phyloP scores from a whole-genome alignment of 2,113 vertebrate genomes.

The Podilymbus podiceps region DNA sequence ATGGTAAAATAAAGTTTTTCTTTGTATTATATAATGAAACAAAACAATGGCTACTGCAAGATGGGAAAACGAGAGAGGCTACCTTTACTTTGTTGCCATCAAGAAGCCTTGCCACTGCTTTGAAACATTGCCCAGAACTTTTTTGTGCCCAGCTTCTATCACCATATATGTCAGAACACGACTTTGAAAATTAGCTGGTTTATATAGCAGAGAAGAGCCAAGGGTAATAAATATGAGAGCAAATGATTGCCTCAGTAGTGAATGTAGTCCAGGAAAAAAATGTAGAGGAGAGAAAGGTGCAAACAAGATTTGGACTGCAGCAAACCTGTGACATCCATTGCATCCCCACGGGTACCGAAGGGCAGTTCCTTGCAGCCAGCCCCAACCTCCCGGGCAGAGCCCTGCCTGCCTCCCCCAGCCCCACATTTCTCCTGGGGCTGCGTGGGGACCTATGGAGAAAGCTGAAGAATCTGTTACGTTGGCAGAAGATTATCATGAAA shows the following conservation, averaged over 20 bases:
- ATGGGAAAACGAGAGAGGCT: background rate
- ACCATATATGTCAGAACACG: background rate
- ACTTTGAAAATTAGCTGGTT: constrained; percentile 12
- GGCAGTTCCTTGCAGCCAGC: background rate
- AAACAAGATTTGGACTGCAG: background rate
- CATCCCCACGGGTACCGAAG: background rate
- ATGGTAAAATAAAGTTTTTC: background rate
- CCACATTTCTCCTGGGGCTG: too few species aligned
- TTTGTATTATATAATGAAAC: background rate
- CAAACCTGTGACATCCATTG: background rate
- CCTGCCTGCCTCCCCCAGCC: too few species aligned
- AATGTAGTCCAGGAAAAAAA: background rate
- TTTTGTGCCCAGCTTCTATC: background rate
- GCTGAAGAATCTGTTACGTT: fast-evolving
- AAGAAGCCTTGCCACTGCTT: background rate
- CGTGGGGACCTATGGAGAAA: fast-evolving
- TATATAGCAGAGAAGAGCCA: background rate
- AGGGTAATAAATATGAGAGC: background rate
- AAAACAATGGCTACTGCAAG: background rate
- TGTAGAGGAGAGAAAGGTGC: background rate
- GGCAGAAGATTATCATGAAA: background rate
- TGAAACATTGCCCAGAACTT: background rate
- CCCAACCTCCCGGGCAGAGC: background rate
- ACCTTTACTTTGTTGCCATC: background rate
- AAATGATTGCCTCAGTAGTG: background rate